Conservation (phyloP, 2,888 invertebrate genomes). For the Nemurella pictetii region DNA sequence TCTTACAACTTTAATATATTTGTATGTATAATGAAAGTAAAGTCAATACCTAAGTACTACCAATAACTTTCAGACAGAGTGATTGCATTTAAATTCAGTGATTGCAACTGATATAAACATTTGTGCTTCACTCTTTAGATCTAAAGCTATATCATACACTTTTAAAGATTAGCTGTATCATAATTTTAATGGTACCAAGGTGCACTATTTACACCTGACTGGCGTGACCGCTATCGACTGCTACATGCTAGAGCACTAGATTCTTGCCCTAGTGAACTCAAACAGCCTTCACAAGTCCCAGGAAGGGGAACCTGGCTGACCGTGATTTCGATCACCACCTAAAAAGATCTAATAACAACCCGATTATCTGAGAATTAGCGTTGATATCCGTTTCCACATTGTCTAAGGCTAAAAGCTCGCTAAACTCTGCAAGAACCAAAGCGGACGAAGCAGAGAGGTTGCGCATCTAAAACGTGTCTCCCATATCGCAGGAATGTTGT, state of each 20-base stretch:
- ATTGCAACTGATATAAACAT: background rate
- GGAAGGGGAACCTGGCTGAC: background rate
- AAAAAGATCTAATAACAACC: background rate
- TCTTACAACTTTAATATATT: background rate
- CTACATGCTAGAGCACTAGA: background rate
- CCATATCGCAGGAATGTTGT: background rate
- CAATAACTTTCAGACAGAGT: background rate
- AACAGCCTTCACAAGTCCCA: background rate
- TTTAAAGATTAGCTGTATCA: no score
- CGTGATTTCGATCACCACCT: background rate
- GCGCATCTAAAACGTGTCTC: background rate
- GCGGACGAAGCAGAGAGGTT: background rate
- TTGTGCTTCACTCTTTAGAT: background rate
- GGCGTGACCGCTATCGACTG: no score
- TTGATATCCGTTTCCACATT: background rate
- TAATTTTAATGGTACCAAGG: no score
- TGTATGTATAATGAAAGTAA: background rate
- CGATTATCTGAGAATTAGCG: background rate
- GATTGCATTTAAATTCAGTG: background rate
- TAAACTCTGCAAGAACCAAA: background rate
- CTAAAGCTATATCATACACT: background rate
- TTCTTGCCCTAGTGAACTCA: background rate
- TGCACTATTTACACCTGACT: no score
- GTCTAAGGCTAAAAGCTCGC: background rate
- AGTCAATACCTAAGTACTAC: background rate